Evolutionary conservation across 2,888 invertebrate genomes (phyloP).

Genomic region (Agriopis marginaria): DNA sequence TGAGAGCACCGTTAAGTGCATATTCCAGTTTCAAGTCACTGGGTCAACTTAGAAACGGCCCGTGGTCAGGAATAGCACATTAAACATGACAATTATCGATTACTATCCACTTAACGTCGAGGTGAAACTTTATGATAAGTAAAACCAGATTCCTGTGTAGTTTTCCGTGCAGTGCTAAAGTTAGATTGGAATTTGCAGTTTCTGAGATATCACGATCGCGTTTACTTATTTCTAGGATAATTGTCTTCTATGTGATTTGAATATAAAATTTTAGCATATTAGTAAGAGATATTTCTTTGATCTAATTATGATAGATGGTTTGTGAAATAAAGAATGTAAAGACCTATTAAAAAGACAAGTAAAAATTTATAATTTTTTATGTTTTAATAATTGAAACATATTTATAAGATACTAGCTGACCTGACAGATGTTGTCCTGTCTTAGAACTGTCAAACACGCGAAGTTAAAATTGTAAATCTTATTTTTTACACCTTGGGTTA

Average conservation of each 20-base stretch:
- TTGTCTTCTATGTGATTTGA: neutral
- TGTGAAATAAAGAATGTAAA: neutral
- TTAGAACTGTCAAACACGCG: too few relatives aligned
- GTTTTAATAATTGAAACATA: neutral
- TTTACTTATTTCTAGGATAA: neutral
- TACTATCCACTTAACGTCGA: constrained; percentile 59
- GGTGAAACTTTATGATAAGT: constrained; percentile 66
- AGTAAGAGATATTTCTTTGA: neutral
- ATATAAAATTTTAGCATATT: too few relatives aligned
- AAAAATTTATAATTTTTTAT: neutral
- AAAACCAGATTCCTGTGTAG: constrained; percentile 49
- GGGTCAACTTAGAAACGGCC: constrained; percentile 72
- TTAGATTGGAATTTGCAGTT: constrained; percentile 31
- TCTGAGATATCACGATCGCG: constrained; percentile 8
- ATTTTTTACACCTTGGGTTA: too few relatives aligned
- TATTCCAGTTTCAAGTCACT: constrained; percentile 63
- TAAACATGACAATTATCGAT: constrained; percentile 76
- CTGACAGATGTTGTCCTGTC: too few relatives aligned
- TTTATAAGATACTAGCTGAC: too few relatives aligned
- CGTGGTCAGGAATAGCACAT: constrained; percentile 54
- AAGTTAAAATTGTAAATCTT: too few relatives aligned
- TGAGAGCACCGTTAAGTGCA: constrained; percentile 34
- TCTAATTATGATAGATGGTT: neutral
- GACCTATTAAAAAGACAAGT: neutral
- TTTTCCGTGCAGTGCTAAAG: constrained; percentile 43